Evolutionary conservation across 2,113 vertebrate genomes (phyloP).

Genomic region (Myanophis thanlyinensis): DNA sequence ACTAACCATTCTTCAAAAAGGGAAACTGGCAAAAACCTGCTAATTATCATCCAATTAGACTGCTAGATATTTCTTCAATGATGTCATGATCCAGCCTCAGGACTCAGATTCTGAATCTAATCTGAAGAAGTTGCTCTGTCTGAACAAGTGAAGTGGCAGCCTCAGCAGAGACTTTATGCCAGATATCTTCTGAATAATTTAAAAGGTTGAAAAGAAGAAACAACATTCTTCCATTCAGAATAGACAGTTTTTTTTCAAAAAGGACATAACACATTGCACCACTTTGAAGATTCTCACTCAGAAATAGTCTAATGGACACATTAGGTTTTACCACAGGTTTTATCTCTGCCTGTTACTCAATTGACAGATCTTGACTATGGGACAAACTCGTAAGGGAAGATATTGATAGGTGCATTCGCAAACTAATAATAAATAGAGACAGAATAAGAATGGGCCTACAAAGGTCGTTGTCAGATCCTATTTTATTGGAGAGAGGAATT

Average conservation of each 20-base stretch:
- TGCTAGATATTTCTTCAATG: background rate
- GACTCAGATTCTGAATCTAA: background rate
- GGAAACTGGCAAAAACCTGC: background rate
- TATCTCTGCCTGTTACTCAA: background rate
- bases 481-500: background rate
- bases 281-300: background rate
- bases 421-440: background rate
- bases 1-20: background rate
- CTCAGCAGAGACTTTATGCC: background rate
- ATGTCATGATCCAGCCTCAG: background rate
- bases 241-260: background rate
- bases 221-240: background rate
- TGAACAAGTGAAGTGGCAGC: background rate
- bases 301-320: background rate
- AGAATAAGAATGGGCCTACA: background rate
- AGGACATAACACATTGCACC: background rate
- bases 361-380: background rate
- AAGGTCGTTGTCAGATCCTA: background rate
- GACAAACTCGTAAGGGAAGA: background rate
- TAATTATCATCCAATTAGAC: background rate
- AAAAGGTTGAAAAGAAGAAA: background rate
- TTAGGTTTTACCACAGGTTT: background rate
- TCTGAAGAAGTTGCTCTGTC: background rate
- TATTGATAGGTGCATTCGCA: background rate
- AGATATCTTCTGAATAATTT: background rate